Conservation (phyloP, 2,888 invertebrate species). For the Dione juno region DNA sequence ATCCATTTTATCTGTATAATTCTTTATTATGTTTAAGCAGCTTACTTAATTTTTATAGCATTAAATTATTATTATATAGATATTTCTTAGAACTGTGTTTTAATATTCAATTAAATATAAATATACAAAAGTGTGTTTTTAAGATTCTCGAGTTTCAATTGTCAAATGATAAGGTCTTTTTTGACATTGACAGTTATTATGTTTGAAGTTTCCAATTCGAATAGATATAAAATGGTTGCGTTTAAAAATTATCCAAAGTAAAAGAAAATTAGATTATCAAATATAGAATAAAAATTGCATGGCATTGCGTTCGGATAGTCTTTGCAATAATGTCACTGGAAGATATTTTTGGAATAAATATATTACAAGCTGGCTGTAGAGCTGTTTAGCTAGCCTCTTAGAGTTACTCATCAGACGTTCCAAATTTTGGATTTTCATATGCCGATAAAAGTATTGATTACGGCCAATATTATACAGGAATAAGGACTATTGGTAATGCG, state of each 20-base stretch:
- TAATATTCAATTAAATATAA: neutral
- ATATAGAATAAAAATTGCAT: no score
- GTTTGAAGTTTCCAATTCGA: neutral
- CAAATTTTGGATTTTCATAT: no score
- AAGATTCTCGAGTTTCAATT: neutral
- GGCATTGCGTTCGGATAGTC: no score
- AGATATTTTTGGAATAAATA: no score
- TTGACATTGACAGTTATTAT: slow-evolving; percentile 8
- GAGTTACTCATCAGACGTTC: no score
- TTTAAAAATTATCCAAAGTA: neutral
- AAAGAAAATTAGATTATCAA: no score
- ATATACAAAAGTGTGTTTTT: neutral
- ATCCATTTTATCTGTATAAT: slow-evolving; percentile 57
- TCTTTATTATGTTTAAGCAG: neutral
- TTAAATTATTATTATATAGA: neutral
- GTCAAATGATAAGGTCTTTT: neutral
- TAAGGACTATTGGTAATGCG: no score
- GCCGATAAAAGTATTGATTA: no score
- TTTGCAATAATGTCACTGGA: no score
- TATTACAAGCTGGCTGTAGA: no score
- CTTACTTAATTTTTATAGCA: neutral
- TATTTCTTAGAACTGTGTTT: neutral
- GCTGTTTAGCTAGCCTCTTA: no score
- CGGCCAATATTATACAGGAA: no score
- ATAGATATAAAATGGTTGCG: neutral